Evolutionary conservation across 2,113 vertebrate genomes (phyloP), one percentile per base, ranked within the genome.

Genomic region (Rynchops niger): DNA sequence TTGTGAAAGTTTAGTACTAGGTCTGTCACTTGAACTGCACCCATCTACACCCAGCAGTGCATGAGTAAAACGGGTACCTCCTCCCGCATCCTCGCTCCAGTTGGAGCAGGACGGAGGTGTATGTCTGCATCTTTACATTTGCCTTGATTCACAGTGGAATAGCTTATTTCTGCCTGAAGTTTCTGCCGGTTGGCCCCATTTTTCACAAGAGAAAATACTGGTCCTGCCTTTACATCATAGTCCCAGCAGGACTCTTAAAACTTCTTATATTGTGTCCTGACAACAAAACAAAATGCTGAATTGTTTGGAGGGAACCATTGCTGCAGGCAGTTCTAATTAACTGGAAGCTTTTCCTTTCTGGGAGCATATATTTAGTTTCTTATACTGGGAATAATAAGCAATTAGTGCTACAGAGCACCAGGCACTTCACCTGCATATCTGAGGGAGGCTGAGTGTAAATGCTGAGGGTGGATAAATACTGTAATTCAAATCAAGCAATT

Each of bases 301-400:
- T 42, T 88, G 36, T 74, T 86, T 83, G 88, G 76, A 88, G 80
- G 74, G 49, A 59, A 20, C 34, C 34, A 9, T 71, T 76, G 88
- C 90, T 91, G 85, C 69, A 72, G 95, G 93, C 92, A 81, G 19
- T 90, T 87, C 84, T 88, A 83, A 90, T 96, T 95, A 88, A 88
- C 69, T 67, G 85, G 67, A 62, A 86, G 65, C 42, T 91, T 80
- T 95, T 90, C 69, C 79, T 92, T 92, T 77, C 80, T 80, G 63
- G 86, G 86, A 78, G 29, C 12, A 8, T 84, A 65, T 84, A 70
- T 91, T 95, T 93, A 76, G 80, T 92, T 89, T 94, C 66, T 89
- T 92, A 49, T 20, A 32, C 52, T 83, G 77, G 86, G 69, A 91
- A 88, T 82, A 95, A 85, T 71, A 87, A 96, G 82, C 85, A 79